Evolutionary conservation across 2,797 vertebrate genomes (phyloP).

Genomic region (Enteromius mattozi): DNA sequence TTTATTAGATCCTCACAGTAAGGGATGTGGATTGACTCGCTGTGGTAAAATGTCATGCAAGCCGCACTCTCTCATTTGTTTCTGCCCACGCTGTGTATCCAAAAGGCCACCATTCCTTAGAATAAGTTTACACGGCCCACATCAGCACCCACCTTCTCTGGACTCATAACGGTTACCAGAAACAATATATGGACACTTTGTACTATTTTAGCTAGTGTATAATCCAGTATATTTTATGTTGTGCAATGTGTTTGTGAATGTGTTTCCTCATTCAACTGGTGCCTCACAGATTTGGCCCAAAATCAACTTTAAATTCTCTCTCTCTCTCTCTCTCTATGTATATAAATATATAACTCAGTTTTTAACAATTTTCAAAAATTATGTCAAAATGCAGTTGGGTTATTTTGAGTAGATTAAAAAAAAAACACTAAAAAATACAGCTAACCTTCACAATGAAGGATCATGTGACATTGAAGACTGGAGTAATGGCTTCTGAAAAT

Average conservation of each 20-base stretch:
- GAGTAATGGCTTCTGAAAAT: neutral
- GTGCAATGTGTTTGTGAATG: neutral
- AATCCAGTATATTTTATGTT: neutral
- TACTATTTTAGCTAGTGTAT: neutral
- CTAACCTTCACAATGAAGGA: neutral
- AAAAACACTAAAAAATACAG: no score
- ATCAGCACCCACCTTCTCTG: conserved; percentile 51
- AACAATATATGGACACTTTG: neutral
- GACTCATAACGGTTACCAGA: neutral
- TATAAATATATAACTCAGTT: no score
- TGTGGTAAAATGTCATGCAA: conserved; percentile 72
- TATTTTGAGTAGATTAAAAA: no score
- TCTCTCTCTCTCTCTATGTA: no score
- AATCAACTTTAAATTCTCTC: no score
- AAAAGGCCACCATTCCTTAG: conserved; percentile 70
- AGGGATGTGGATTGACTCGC: conserved; percentile 58
- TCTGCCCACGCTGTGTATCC: conserved; percentile 31
- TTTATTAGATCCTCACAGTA: conserved; percentile 24
- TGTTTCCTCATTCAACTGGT: neutral
- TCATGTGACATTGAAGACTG: neutral
- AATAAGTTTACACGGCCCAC: conserved; percentile 61
- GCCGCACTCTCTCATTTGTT: conserved; percentile 53
- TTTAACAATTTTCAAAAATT: no score
- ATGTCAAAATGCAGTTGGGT: no score
- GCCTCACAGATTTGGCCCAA: neutral